Evolutionary conservation across 2,888 invertebrate species (phyloP), one percentile per base, ranked within the genome.

Genomic region (Tenthredo scrophulariae): DNA sequence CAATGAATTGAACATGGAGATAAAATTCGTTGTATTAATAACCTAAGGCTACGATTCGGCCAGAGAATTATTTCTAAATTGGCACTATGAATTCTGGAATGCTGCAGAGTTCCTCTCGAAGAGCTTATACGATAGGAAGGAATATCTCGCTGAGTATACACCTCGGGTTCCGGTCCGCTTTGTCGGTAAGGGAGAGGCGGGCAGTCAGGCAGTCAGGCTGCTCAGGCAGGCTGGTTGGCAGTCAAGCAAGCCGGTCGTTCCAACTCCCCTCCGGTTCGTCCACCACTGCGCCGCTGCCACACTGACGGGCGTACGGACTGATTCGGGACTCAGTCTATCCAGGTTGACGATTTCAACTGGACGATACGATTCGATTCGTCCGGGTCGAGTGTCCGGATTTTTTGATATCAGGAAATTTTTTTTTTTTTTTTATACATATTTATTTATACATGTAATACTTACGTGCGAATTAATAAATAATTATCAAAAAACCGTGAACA

Each of bases 151-250:
- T 22, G 70, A 84, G 70, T 82, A 72, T 26, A 29, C 13, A 70
- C 86, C 86, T 84, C 70, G 86, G 87, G 58, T 88, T 22, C 50
- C 62, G 6, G 33, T 88, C 1, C 13, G 84, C 85, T 83, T 88
- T 58, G 65, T 83, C 70, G 83, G 83, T 70, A 83, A 83, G 83
- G 83, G 43, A 70, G 83, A 83, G 83, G 83, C 80, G 46, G 67
- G 65, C 62, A 65, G 80, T 62, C 80, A 80, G 58, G 40, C 80
- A 80, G 80, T 40, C 58, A 58, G 62, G 40, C 85, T 54, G 72
- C 33, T 79, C 84, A 83, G 83, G 86, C 84, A 87, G 84, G 74
- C 80, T 37, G 85, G 85, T 72, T 43, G 65, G 83, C 83, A 70
- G 83, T 65, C 83, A 83, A 29, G 83, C 70, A 83, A 50, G 62